Percentiles rank a stretch among this genome's conserved stretches.
Evolutionary conservation across 2,888 invertebrate genomes (phyloP).

Genomic region (Synergus laeviventris): DNA sequence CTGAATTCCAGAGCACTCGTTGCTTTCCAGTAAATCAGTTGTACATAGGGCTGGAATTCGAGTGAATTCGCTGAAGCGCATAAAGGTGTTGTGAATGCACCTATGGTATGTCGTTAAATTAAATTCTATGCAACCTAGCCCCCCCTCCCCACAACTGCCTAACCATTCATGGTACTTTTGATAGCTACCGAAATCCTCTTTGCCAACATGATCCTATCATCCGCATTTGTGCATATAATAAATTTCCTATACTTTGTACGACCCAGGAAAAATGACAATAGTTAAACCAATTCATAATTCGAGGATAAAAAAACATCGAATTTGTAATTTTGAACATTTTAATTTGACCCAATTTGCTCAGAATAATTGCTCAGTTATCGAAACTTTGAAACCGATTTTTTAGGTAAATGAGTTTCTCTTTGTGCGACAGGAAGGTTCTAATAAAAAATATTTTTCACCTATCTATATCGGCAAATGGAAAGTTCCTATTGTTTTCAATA

Average conservation of each 20-base stretch:
- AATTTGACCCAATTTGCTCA: too few species aligned
- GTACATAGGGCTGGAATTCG: conserved; percentile 15
- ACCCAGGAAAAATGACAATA: too few species aligned
- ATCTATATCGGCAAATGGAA: not conserved
- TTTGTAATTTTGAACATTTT: too few species aligned
- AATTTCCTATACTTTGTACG: not conserved
- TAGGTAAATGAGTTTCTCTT: not conserved
- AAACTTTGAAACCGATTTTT: not conserved
- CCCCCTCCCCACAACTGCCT: not conserved
- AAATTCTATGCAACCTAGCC: not conserved
- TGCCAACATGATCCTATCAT: not conserved
- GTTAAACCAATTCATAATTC: too few species aligned
- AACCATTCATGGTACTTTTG: not conserved
- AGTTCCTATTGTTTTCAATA: conserved; percentile 24
- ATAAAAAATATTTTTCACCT: conserved; percentile 12
- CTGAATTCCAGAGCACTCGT: conserved; percentile 20
- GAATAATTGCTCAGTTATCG: not conserved
- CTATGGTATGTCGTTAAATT: not conserved
- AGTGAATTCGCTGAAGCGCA: conserved; percentile 6
- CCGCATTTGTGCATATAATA: not conserved
- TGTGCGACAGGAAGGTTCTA: not conserved
- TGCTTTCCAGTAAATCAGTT: conserved; percentile 35
- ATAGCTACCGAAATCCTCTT: not conserved
- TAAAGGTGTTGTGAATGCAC: not conserved
- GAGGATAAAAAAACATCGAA: too few species aligned